Evolutionary conservation across 35 echinoderm and acorn worm genomes (phyloP), one percentile per base, ranked within the genome.

Genomic region (Nesometra sesokonis): DNA sequence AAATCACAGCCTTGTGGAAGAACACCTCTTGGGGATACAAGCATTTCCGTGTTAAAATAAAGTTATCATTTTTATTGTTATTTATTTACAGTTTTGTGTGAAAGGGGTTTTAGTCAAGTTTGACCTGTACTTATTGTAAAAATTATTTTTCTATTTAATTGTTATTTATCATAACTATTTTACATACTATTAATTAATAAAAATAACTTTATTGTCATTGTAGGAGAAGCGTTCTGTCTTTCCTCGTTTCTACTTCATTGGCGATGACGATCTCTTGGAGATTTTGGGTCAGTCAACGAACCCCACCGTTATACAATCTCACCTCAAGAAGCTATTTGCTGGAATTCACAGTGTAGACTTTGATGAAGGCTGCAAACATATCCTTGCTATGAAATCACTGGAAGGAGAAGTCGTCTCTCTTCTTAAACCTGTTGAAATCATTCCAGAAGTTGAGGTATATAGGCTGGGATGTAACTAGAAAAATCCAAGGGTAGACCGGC

Each of bases 161-260:
- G 17, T 29, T n/a, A 39, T 85, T 3, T 35, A n/a, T 47, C n/a
- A n/a, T n/a, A n/a, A n/a, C n/a, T n/a, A n/a, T n/a, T 9, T 84
- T 46, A 52, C 30, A 47, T 17, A n/a, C 29, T 47, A 47, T n/a
- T 29, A n/a, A 0, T 46, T n/a, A n/a, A n/a, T n/a, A n/a, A n/a
- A n/a, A n/a, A n/a, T n/a, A n/a, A n/a, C n/a, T 19, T 78, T 57
- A 46, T 43, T 43, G 37, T 67, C 17, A 19, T 85, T 52, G n/a
- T 88, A 99, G 96, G 96, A 99, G 57, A 99, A 99, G 47, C 87
- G 96, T 35, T 94, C 96, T 0, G 80, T 93, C 35, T 88, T 99
- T 27, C 96, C 96, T 46, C 92, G 96, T 11, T 99, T 99, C 93
- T 99, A 99, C 47, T 99, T 99, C 89, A 99, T 99, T 34, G 96